Conservation (phyloP, 2,888 invertebrate species). For the Limenitis camilla region DNA sequence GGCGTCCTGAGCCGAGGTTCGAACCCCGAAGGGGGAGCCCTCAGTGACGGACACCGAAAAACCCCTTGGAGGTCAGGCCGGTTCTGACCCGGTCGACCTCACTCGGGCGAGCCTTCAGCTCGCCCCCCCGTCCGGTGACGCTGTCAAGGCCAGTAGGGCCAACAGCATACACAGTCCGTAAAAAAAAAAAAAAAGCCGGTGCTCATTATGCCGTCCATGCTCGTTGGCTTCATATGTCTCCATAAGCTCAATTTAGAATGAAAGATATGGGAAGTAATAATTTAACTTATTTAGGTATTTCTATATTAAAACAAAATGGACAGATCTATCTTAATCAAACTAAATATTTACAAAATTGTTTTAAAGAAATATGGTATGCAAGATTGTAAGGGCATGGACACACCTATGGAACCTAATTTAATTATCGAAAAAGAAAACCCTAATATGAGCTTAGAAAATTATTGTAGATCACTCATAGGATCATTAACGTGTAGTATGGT, state of each 20-base stretch:
- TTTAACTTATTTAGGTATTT: constrained; percentile 1
- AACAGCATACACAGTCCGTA: no score
- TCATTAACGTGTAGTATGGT: constrained; percentile 22
- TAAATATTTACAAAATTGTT: constrained; percentile 13
- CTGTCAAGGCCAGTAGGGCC: no score
- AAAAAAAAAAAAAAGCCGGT: no score
- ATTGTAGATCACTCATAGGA: constrained; percentile 22
- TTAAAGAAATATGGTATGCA: constrained; percentile 14
- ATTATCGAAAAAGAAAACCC: constrained; percentile 9
- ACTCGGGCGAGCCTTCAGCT: no score
- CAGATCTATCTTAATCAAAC: constrained; percentile 14
- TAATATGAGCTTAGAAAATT: constrained; percentile 13
- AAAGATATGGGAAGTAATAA: constrained; percentile 16
- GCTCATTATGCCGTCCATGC: no score
- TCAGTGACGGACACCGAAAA: no score
- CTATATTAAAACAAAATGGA: constrained; percentile 3
- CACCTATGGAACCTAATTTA: constrained; percentile 22
- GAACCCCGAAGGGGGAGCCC: no score
- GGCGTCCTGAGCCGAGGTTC: no score
- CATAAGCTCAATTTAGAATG: constrained; percentile 18
- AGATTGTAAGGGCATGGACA: constrained; percentile 11
- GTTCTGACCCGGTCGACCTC: no score
- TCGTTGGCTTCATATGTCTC: no score
- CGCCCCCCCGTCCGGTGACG: no score
- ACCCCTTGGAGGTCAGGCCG: no score